These are phyloP conservation scores for Aplysina aerophoba DNA, from an alignment of 37 sponge, comb jelly and placozoan species.

Conservation along the genomic window DNA sequence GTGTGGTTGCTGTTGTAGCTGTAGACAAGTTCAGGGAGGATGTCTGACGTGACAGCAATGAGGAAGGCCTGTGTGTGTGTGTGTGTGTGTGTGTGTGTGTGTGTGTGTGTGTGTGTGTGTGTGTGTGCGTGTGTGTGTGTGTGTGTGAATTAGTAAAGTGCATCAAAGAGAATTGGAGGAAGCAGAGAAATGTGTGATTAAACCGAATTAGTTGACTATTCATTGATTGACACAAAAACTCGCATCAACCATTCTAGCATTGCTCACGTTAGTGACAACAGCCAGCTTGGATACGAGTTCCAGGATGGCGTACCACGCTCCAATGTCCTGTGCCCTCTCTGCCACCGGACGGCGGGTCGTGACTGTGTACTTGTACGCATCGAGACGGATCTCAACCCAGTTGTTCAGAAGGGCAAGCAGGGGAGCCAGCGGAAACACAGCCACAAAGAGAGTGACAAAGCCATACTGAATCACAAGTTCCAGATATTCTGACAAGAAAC, in stretches of 20 bases:
- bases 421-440: constrained; percentile 89
- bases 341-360: constrained; percentile 64
- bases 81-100: constrained; percentile 32
- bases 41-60: constrained; percentile 73
- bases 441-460: constrained; percentile 87
- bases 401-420: constrained; percentile 89
- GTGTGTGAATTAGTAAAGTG: too few relatives aligned
- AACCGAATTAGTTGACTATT: too few relatives aligned
- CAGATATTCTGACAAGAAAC: constrained; percentile 83
- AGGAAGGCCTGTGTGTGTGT: constrained; percentile 69
- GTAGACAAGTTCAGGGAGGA: constrained; percentile 48
- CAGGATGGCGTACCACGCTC: constrained; percentile 82
- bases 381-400: constrained; percentile 77
- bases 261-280: constrained; percentile 80
- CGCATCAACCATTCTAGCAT: too few relatives aligned
- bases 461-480: constrained; percentile 89
- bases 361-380: constrained; percentile 78
- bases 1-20: background rate
- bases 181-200: too few relatives aligned
- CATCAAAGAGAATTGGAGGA: too few relatives aligned
- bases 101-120: too few relatives aligned
- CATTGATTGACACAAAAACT: too few relatives aligned
- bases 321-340: constrained; percentile 85
- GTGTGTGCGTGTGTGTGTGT: too few relatives aligned
- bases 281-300: constrained; percentile 74